Evolutionary conservation across 2,888 invertebrate genomes (phyloP), one percentile per base, ranked within the genome.

Genomic region (Eristalis arbustorum): DNA sequence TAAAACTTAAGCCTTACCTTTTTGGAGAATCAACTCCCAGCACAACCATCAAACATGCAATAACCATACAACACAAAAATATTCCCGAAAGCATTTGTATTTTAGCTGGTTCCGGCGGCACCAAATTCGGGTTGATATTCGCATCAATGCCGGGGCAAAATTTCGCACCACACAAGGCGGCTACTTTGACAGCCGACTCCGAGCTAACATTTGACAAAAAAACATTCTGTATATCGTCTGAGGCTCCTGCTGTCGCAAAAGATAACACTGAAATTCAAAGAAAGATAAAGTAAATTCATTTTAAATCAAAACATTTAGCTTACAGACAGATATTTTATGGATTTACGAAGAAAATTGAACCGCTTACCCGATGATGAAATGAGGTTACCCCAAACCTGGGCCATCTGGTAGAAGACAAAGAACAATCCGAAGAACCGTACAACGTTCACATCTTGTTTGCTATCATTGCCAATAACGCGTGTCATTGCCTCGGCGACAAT

Each of bases 331-430:
- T 56, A 34, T 37, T 37, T 40, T 56, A 18, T 6, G n/a, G 23
- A 40, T 18, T 40, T n/a, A 62, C n/a, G 37, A 40, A 59, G 13
- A 28, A 61, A 61, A 71, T 40, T 31, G n/a, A 28, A 34, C 18
- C 34, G 66, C 89, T 89, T 80, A 96, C 96, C 96, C 88, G 96
- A 95, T 0, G 97, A 98, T 28, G 98, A 97, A 84, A 98, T 95
- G 10, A 98, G 94, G 92, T 98, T 98, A 0, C 98, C 98, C 96
- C 97, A 97, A 64, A 98, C 97, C 93, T 98, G 97, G n/a, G 98
- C 97, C 94, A 98, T 96, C 92, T 98, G 98, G 92, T 98, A 98
- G 92, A 98, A 97, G 95, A 98, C 97, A 94, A 98, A 99, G 94
- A 99, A 99, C 6, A 98, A 94, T 0, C 98, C 98, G 91, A 98